These are phyloP conservation scores for Cossypha polioptera DNA, from an alignment of 2,797 vertebrate species.

Conservation along the genomic window DNA sequence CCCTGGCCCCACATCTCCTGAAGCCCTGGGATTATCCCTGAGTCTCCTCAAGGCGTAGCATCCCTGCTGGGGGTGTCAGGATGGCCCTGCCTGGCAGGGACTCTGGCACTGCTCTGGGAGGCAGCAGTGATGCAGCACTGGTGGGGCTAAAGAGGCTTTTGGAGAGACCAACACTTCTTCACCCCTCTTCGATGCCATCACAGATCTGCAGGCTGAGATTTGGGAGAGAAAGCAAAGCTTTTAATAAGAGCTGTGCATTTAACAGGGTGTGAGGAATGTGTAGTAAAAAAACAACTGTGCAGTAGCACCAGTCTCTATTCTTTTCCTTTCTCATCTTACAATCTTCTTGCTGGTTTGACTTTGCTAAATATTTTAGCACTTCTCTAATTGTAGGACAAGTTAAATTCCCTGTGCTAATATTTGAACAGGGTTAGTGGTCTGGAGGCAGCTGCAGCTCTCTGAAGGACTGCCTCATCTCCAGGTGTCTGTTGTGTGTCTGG, in stretches of 20 bases:
- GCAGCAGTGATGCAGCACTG: neutral
- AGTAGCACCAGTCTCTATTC: neutral
- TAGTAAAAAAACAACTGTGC: neutral
- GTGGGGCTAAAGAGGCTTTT: neutral
- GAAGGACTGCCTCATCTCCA: neutral
- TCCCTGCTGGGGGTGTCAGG: rapidly evolving
- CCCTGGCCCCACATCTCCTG: neutral
- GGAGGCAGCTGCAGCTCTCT: neutral
- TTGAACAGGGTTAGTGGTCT: neutral
- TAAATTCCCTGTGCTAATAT: neutral
- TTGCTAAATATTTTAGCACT: neutral
- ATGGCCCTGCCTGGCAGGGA: neutral
- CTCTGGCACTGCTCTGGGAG: neutral
- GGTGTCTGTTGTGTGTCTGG: neutral
- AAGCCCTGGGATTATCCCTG: neutral
- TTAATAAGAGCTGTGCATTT: neutral
- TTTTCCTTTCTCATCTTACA: neutral
- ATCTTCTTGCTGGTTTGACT: neutral
- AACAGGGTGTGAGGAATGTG: neutral
- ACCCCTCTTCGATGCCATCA: rapidly evolving
- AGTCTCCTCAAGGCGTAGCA: rapidly evolving
- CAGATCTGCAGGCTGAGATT: neutral
- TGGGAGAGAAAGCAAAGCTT: neutral
- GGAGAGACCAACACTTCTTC: neutral
- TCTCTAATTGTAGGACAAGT: neutral